Percentiles rank a stretch among this genome's conserved stretches.
Evolutionary conservation across 2,888 invertebrate genomes (phyloP).

Genomic region (Tridacna crocea): DNA sequence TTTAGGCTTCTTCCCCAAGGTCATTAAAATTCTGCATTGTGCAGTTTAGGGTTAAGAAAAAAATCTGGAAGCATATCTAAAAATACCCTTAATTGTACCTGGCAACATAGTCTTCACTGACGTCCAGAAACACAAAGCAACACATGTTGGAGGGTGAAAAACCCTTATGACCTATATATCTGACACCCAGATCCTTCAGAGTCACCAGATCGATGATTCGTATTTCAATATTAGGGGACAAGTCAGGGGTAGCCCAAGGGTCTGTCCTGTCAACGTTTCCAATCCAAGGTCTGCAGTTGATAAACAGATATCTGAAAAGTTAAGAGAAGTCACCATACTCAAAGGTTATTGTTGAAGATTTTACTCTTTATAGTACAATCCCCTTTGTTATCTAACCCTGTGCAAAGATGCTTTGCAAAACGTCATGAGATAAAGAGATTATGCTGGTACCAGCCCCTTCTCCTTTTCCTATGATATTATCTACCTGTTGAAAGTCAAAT

Average conservation of each 20-base stretch:
- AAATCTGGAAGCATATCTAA: too few species aligned
- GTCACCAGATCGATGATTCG: conserved; percentile 93
- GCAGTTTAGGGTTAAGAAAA: too few species aligned
- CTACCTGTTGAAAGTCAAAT: too few species aligned
- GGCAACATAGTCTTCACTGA: conserved; percentile 91
- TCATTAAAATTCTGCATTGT: too few species aligned
- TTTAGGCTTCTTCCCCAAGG: too few species aligned
- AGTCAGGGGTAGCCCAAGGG: conserved; percentile 92
- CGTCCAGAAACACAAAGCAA: conserved; percentile 93
- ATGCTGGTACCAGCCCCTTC: too few species aligned
- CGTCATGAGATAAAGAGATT: too few species aligned
- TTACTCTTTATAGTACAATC: too few species aligned
- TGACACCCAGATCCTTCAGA: conserved; percentile 89
- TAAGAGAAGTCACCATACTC: not conserved
- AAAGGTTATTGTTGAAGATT: too few species aligned
- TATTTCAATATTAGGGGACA: conserved; percentile 94
- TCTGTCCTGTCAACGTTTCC: conserved; percentile 89
- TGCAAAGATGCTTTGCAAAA: too few species aligned
- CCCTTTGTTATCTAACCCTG: too few species aligned
- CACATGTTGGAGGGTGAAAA: conserved; percentile 93
- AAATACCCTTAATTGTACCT: conserved; percentile 87
- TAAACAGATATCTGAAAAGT: conserved; percentile 70
- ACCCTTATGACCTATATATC: conserved; percentile 91
- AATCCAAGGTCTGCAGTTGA: conserved; percentile 89
- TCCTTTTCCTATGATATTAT: too few species aligned